Evolutionary conservation across 2,797 vertebrate species (phyloP).

Genomic region (Dromococcyx pavoninus): DNA sequence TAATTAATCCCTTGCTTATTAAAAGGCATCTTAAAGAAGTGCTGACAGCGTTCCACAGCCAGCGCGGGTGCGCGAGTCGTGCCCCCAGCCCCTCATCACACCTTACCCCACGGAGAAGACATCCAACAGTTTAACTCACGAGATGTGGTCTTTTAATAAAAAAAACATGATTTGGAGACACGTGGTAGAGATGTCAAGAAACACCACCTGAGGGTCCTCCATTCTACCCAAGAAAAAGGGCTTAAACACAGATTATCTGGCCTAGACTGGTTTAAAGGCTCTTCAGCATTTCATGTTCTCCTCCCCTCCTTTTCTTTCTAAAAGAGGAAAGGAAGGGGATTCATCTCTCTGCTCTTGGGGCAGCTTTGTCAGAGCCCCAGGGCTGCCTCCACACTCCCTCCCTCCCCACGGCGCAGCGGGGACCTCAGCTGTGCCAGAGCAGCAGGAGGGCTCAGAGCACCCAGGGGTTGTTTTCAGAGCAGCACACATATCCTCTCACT

Average conservation of each 20-base stretch:
- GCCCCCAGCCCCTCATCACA: neutral
- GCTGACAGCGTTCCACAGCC: neutral
- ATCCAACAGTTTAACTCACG: accelerated
- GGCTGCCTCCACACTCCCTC: accelerated
- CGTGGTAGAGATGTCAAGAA: neutral
- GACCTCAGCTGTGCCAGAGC: neutral
- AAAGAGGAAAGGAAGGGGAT: neutral
- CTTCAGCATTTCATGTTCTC: accelerated
- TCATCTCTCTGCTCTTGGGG: neutral
- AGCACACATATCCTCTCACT: neutral
- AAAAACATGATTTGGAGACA: accelerated
- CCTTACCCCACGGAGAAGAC: neutral
- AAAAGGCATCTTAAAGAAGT: neutral
- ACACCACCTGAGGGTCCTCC: neutral
- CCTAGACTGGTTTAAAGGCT: neutral
- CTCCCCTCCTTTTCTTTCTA: neutral
- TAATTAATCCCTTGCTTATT: slow-evolving; percentile 45
- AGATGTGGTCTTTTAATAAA: neutral
- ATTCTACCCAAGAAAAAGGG: neutral
- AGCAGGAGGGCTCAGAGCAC: neutral
- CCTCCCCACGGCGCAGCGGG: neutral
- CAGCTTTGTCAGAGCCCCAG: neutral
- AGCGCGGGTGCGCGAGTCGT: accelerated
- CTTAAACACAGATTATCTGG: neutral
- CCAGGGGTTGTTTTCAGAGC: neutral